Conservation (phyloP, 2,888 invertebrate genomes). For the Baronia brevicornis region DNA sequence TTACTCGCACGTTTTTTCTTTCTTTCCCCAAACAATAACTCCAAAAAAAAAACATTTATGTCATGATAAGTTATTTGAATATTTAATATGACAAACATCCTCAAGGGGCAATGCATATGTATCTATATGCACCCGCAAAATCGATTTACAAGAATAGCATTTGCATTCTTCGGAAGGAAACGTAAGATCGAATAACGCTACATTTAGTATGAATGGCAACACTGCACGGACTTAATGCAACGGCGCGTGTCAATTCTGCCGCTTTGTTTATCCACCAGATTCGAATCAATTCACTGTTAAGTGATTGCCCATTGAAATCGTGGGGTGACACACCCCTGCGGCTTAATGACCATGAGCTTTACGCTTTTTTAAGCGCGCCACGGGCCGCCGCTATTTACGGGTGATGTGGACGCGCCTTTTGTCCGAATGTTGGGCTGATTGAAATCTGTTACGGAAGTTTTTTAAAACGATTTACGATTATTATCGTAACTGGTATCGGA, state of each 20-base stretch:
- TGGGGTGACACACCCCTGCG: conserved; percentile 45
- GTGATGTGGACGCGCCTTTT: conserved; percentile 43
- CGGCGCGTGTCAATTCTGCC: conserved; percentile 50
- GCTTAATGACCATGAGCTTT: conserved; percentile 36
- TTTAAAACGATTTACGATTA: conserved; percentile 18
- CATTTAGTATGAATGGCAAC: conserved; percentile 56
- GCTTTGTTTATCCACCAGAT: conserved; percentile 62
- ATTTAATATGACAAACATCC: too few relatives aligned
- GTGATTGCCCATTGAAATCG: conserved; percentile 40
- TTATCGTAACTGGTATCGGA: conserved; percentile 14
- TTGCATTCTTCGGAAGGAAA: conserved; percentile 30
- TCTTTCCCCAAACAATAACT: too few relatives aligned
- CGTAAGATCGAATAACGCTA: conserved; percentile 66
- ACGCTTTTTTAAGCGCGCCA: conserved; percentile 50
- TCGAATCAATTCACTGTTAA: conserved; percentile 64
- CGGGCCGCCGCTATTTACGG: conserved; percentile 52
- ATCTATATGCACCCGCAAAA: too few relatives aligned
- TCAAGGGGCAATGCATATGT: too few relatives aligned
- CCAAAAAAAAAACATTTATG: too few relatives aligned
- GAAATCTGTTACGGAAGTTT: conserved; percentile 46
- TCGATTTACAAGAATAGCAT: conserved; percentile 21
- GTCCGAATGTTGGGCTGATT: conserved; percentile 38
- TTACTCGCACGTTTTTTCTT: too few relatives aligned
- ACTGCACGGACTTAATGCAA: conserved; percentile 35
- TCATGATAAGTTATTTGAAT: too few relatives aligned